Evolutionary conservation across 1,140 invertebrate species (phyloP), one percentile per base, ranked within the genome.

Genomic region (Drosophila parvula): DNA sequence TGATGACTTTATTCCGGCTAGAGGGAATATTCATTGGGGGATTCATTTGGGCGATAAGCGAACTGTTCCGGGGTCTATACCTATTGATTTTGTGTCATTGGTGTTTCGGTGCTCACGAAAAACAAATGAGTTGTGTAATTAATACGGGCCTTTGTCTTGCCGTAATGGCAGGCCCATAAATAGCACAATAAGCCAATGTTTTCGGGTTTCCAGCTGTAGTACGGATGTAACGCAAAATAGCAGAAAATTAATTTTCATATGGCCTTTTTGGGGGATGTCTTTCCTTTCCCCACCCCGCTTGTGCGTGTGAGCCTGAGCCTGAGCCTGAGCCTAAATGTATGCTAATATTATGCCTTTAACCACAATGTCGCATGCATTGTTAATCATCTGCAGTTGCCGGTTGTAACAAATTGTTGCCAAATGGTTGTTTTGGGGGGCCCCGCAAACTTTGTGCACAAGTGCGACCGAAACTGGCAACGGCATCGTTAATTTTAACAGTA

Each of bases 261-360:
- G 61, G 43, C 68, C 78, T 48, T 41, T 41, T 12, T n/a, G 40
- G 53, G 30, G 41, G 40, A 43, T 51, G 65, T 60, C 57, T 57
- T 60, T 47, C 14, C 65, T 36, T 30, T 55, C 40, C 36, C 16
- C 16, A 16, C 22, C 28, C 14, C 59, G 18, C 8, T 47, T 18
- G 51, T 62, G 64, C 43, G 53, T 71, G 40, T 63, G 55, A 44
- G 63, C 47, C 51, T 44, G 69, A 11, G 30, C 40, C 61, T 63
- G 55, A 44, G 63, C 47, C 51, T 44, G 69, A 11, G 30, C 40
- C 61, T 32, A 69, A 85, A 79, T 82, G 76, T 76, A 79, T 88
- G 82, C 81, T 88, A 88, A 88, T 86, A 86, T 89, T 88, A 89
- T 88, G 83, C 79, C 79, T 74, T 88, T 88, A 83, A 83, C 83